Evolutionary conservation across 2,797 vertebrate genomes (phyloP), one percentile per base, ranked within the genome.

Genomic region (Periparus ater): DNA sequence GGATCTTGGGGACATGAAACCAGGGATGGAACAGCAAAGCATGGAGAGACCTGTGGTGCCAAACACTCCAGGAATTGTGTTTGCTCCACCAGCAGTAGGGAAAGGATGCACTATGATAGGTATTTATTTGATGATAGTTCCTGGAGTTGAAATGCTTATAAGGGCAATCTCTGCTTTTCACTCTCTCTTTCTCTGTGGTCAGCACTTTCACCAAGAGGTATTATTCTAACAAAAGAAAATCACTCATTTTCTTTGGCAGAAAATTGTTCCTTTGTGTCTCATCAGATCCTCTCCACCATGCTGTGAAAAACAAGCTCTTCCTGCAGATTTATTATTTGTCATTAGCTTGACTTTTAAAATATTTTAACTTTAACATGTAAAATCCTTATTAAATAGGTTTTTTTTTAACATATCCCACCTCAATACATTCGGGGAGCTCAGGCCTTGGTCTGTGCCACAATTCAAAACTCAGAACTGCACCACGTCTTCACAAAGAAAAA

Each of bases 241-340:
- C 3, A 38, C 8, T 65, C 2, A 3, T 71, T 57, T 53, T 34
- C 10, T 86, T 72, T 27, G 13, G 4, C 36, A 73, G 17, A 54
- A 91, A 71, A 60, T 17, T 11, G 0, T 6, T 62, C 5, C 17
- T 91, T 63, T 1, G 0, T 13, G 10, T 67, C 25, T 32, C 6
- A 34, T 17, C 1, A 0, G 13, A 54, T 10, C 13, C 9, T 6
- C 1, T 7, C 19, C 3, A 4, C 9, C 7, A 13, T 12, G 4
- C 6, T 47, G 22, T 25, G 38, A 36, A 91, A 80, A 88, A 18
- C 6, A 73, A 32, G 5, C 5, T 57, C 4, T 82, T 91, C 20
- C 13, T 65, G 13, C 6, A 72, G 4, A 47, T n/a, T 50, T 2
- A 51, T 54, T 63, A 26, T 74, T 51, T 65, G 27, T 51, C 50